Evolutionary conservation across 2,888 invertebrate genomes (phyloP).

Genomic region (Agelastica alni): DNA sequence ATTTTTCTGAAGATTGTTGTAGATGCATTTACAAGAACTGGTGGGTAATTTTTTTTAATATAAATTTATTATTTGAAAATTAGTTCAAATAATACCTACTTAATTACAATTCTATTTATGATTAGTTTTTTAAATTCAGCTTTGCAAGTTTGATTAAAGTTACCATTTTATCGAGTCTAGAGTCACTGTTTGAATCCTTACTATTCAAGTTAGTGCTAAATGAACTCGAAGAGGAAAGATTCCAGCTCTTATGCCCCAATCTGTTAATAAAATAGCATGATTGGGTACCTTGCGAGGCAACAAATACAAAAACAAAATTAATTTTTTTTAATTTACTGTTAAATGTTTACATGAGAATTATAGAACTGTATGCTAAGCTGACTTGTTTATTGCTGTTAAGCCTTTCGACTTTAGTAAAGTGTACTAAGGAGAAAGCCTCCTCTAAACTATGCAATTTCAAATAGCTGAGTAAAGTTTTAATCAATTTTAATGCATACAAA

Average conservation of each 20-base stretch:
- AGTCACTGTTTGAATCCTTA: conserved; percentile 49
- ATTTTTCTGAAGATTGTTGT: conserved; percentile 97
- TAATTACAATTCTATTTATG: too few relatives aligned
- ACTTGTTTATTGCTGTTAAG: background rate
- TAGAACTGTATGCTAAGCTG: conserved; percentile 45
- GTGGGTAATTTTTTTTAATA: conserved; percentile 67
- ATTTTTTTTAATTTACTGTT: conserved; percentile 1
- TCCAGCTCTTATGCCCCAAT: conserved; percentile 54
- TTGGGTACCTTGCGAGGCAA: conserved; percentile 55
- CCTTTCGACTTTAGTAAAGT: conserved; percentile 40
- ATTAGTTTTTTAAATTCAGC: too few relatives aligned
- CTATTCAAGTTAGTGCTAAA: conserved; percentile 51
- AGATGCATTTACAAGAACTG: conserved; percentile 99
- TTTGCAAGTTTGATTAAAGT: too few relatives aligned
- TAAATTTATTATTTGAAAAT: too few relatives aligned
- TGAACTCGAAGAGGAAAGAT: conserved; percentile 54
- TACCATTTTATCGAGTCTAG: conserved; percentile 45
- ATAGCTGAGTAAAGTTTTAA: too few relatives aligned
- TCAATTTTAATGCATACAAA: conserved; percentile 8
- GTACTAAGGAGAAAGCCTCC: conserved; percentile 62
- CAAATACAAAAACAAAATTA: conserved; percentile 33
- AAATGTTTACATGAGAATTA: conserved; percentile 70
- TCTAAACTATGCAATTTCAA: conserved; percentile 71
- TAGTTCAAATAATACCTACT: too few relatives aligned
- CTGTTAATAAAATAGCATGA: conserved; percentile 38